Conservation (phyloP, 2,113 vertebrate species). For the Muntiacus muntjak region DNA sequence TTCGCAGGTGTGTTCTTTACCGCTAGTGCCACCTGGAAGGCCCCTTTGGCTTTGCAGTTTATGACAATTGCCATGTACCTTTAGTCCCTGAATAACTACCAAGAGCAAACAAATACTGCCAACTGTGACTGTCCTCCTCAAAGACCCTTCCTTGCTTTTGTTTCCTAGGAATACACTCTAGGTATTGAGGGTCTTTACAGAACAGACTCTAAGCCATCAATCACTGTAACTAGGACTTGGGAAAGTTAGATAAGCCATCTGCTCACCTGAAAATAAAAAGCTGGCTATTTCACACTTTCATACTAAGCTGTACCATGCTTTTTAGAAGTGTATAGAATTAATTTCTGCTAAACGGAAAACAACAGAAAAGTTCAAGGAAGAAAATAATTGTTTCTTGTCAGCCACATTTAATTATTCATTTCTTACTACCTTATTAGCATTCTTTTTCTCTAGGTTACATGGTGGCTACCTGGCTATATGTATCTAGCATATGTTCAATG, state of each 20-base stretch:
- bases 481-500: neutral
- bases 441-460: neutral
- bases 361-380: neutral
- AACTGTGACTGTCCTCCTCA: neutral
- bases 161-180: neutral
- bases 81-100: neutral
- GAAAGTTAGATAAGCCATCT: neutral
- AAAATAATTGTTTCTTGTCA: neutral
- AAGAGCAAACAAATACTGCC: neutral
- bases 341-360: neutral
- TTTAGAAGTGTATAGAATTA: neutral
- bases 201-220: neutral
- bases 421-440: neutral
- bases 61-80: neutral
- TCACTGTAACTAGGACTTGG: neutral
- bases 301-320: neutral
- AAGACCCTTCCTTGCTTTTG: neutral
- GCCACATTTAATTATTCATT: conserved; percentile 5
- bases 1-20: neutral
- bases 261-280: conserved; percentile 13
- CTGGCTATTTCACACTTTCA: neutral
- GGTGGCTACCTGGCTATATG: neutral
- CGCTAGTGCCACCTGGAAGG: neutral
- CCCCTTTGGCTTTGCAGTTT: neutral
- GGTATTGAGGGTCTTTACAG: neutral